Percentiles rank a stretch among this genome's conserved stretches.
Conservation (phyloP, 2,888 invertebrate genomes). For the Scaeva pyrastri region DNA sequence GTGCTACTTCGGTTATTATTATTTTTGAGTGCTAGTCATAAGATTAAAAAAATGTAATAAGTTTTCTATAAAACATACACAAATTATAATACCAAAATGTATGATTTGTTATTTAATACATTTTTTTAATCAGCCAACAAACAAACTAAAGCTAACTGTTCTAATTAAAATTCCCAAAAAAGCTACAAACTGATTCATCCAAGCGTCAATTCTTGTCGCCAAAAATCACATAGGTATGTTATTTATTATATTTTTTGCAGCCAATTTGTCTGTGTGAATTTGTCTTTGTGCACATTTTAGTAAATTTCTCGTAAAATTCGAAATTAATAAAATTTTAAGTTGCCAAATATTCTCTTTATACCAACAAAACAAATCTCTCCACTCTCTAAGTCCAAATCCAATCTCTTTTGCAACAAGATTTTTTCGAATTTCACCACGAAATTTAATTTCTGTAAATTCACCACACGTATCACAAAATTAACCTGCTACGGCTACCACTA, state of each 20-base stretch:
- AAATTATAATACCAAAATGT: too few species aligned
- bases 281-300: background rate
- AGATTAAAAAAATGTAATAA: too few species aligned
- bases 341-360: slow-evolving; percentile 32
- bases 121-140: too few species aligned
- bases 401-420: background rate
- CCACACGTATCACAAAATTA: slow-evolving; percentile 30
- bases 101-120: too few species aligned
- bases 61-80: too few species aligned
- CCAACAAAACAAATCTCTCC: slow-evolving; percentile 9
- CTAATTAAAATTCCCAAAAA: slow-evolving; percentile 48
- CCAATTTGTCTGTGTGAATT: slow-evolving; percentile 51
- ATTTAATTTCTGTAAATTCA: slow-evolving; percentile 15
- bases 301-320: slow-evolving; percentile 5
- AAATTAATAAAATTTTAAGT: background rate
- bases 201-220: slow-evolving; percentile 20
- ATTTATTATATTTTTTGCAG: slow-evolving; percentile 23
- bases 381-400: background rate
- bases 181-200: slow-evolving; percentile 55
- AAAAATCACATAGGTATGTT: slow-evolving; percentile 29
- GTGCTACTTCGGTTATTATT: too few species aligned
- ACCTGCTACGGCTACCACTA: too few species aligned
- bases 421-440: slow-evolving; percentile 43
- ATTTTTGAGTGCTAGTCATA: too few species aligned
- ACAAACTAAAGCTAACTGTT: too few species aligned